Conservation (phyloP, 1,140 invertebrate species). For the Gonioctena quinquepunctata region DNA sequence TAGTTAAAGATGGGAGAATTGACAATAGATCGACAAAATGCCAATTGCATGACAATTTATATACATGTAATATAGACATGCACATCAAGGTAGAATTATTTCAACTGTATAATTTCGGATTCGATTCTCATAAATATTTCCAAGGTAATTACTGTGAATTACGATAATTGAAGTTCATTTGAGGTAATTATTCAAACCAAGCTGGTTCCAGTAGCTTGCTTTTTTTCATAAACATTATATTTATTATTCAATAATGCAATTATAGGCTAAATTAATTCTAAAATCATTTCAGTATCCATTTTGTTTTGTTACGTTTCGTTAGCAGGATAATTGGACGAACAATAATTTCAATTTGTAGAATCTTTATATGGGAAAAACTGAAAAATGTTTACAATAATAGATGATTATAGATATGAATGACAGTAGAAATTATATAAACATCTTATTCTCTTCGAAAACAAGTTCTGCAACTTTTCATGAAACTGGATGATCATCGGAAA, state of each 20-base stretch:
- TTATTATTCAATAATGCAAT: conserved; percentile 36
- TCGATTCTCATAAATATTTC: conserved; percentile 43
- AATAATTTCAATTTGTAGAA: neutral
- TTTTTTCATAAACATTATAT: conserved; percentile 36
- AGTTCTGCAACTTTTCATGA: too few relatives aligned
- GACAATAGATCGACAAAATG: conserved; percentile 33
- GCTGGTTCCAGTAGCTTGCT: conserved; percentile 30
- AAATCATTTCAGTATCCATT: conserved; percentile 16
- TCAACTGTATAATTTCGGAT: conserved; percentile 35
- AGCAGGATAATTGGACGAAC: neutral
- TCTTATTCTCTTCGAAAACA: too few relatives aligned
- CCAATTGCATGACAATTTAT: conserved; percentile 37
- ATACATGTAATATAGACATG: conserved; percentile 37
- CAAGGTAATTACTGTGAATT: conserved; percentile 33
- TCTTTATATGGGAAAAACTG: too few relatives aligned
- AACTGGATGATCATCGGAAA: too few relatives aligned
- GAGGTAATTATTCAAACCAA: conserved; percentile 30
- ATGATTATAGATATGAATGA: too few relatives aligned
- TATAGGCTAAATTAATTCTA: conserved; percentile 28
- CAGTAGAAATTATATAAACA: too few relatives aligned
- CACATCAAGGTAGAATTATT: conserved; percentile 41
- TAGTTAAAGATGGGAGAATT: conserved; percentile 19
- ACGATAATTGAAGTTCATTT: conserved; percentile 29
- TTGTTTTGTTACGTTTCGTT: neutral
- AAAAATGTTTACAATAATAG: too few relatives aligned